phyloP scores from a whole-genome alignment of 2,888 invertebrate species.

The Heliconius aoede region DNA sequence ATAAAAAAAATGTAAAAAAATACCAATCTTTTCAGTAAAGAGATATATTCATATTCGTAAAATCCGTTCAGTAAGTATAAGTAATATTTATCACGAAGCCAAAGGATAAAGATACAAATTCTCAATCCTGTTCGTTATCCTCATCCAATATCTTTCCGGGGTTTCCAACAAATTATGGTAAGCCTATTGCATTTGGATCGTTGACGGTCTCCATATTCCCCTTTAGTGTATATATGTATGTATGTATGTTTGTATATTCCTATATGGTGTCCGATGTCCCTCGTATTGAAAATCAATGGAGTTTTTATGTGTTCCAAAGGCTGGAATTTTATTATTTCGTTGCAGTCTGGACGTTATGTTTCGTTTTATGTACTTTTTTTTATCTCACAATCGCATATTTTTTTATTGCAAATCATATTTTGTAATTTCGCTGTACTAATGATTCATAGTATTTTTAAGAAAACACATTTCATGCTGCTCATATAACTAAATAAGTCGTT shows the following conservation, averaged over 20 bases:
- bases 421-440: not conserved
- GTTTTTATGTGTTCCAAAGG: conserved; percentile 18
- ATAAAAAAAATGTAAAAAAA: not conserved
- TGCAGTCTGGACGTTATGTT: conserved; percentile 19
- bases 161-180: conserved; percentile 53
- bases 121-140: conserved; percentile 40
- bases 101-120: conserved; percentile 33
- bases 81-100: conserved; percentile 27
- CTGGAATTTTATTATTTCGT: conserved; percentile 1
- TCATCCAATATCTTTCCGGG: conserved; percentile 35
- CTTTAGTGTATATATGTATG: conserved; percentile 45
- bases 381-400: too few species aligned
- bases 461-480: not conserved
- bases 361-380: not conserved
- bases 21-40: not conserved
- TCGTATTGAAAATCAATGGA: conserved; percentile 32
- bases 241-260: not conserved
- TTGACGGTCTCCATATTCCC: conserved; percentile 68
- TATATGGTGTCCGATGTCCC: conserved; percentile 44
- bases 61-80: conserved; percentile 16
- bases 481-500: not conserved
- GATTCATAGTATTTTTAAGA: not conserved
- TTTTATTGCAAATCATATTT: too few species aligned
- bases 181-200: conserved; percentile 52
- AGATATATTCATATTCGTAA: not conserved